Evolutionary conservation across 2,113 vertebrate genomes (phyloP).

Genomic region (Zapornia atra): DNA sequence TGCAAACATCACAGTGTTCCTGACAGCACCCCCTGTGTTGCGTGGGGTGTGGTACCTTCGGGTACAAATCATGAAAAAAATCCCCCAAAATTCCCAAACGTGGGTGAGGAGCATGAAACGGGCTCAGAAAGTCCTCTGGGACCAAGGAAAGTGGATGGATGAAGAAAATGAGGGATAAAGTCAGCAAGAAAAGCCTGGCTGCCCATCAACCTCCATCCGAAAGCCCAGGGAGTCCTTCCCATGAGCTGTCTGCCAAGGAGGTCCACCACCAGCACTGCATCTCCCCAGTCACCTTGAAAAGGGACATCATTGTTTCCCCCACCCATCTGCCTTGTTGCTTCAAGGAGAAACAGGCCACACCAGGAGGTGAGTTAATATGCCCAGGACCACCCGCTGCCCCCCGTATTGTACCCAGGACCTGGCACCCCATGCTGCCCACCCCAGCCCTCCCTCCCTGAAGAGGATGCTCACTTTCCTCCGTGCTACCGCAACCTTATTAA

Average conservation of each 20-base stretch:
- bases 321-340: background rate
- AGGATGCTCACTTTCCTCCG: constrained; percentile 26
- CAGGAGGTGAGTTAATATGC: background rate
- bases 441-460: background rate
- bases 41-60: fast-evolving
- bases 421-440: fast-evolving
- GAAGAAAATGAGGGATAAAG: background rate
- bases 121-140: background rate
- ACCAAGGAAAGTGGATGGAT: background rate
- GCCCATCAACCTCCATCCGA: background rate
- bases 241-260: background rate
- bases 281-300: background rate
- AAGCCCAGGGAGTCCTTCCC: background rate
- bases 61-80: background rate
- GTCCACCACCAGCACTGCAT: background rate
- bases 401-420: background rate
- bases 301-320: background rate
- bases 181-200: background rate
- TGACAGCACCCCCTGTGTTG: fast-evolving
- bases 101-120: fast-evolving
- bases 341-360: background rate
- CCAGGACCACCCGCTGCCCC: fast-evolving
- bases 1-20: fast-evolving
- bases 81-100: fast-evolving
- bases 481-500: constrained; percentile 9